phyloP scores from a whole-genome alignment of 2,888 invertebrate species.

The Flabesymbios commensalis region DNA sequence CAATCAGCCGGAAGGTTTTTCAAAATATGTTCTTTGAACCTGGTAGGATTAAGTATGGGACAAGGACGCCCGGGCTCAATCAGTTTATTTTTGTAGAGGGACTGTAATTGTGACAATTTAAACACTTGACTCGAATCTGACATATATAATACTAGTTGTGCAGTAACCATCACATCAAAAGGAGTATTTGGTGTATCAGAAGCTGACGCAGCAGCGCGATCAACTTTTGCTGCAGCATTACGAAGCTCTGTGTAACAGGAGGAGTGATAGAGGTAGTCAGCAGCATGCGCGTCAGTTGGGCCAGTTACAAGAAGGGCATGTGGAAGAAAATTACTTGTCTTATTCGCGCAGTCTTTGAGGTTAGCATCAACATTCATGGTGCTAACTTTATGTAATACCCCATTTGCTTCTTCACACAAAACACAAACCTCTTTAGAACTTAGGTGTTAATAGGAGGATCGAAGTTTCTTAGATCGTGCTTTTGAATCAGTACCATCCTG shows the following conservation, averaged over 20 bases:
- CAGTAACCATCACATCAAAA: background rate
- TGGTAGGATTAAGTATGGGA: background rate
- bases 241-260: background rate
- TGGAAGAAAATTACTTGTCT: background rate
- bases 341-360: constrained; percentile 1
- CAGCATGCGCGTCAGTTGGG: background rate
- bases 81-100: background rate
- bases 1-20: constrained; percentile 5
- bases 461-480: too few relatives aligned
- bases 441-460: background rate
- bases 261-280: background rate
- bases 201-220: background rate
- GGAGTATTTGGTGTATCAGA: background rate
- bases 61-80: background rate
- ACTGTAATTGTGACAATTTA: background rate
- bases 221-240: background rate
- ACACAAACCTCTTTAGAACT: background rate
- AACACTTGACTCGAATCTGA: background rate
- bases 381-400: background rate
- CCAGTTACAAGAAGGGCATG: constrained; percentile 1
- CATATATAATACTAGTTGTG: background rate
- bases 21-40: background rate
- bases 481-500: too few relatives aligned
- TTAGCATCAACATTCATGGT: background rate
- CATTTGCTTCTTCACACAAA: background rate